Evolutionary conservation across 2,797 vertebrate species (phyloP).

Genomic region (Gephyroberyx darwinii): DNA sequence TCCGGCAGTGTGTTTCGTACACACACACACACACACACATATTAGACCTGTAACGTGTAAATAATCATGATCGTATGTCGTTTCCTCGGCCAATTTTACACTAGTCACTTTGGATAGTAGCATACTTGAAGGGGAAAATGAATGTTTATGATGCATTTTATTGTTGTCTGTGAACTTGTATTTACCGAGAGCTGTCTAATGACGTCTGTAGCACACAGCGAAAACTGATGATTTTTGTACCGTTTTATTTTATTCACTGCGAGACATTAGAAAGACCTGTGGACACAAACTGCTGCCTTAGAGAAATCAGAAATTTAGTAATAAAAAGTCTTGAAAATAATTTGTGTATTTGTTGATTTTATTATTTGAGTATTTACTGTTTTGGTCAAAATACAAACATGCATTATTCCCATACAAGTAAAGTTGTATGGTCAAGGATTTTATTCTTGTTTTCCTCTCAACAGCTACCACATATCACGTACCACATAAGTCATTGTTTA

Average conservation of each 20-base stretch:
- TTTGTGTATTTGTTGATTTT: conserved; percentile 9
- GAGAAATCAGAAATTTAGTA: conserved; percentile 73
- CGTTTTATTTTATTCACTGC: conserved; percentile 74
- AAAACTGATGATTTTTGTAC: conserved; percentile 73
- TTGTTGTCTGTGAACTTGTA: conserved; percentile 67
- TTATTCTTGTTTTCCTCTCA: neutral
- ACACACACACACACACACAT: conserved; percentile 1
- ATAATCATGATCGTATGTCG: conserved; percentile 65
- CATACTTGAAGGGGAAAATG: conserved; percentile 80
- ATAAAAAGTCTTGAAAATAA: conserved; percentile 68
- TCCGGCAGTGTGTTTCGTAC: conserved; percentile 2
- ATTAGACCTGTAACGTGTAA: conserved; percentile 75
- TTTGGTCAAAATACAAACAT: conserved; percentile 1
- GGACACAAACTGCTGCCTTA: conserved; percentile 78
- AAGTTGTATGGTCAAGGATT: conserved; percentile 42
- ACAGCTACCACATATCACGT: conserved; percentile 1
- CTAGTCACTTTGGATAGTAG: conserved; percentile 84
- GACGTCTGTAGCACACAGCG: conserved; percentile 72
- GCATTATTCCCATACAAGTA: conserved; percentile 11
- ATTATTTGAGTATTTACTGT: conserved; percentile 21
- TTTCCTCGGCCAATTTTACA: conserved; percentile 78
- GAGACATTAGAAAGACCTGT: conserved; percentile 70
- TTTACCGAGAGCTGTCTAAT: conserved; percentile 70
- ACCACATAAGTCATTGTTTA: conserved; percentile 52
- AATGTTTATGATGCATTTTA: conserved; percentile 73